Conservation (phyloP, 1,140 invertebrate species). For the Diploscapter pachys region DNA sequence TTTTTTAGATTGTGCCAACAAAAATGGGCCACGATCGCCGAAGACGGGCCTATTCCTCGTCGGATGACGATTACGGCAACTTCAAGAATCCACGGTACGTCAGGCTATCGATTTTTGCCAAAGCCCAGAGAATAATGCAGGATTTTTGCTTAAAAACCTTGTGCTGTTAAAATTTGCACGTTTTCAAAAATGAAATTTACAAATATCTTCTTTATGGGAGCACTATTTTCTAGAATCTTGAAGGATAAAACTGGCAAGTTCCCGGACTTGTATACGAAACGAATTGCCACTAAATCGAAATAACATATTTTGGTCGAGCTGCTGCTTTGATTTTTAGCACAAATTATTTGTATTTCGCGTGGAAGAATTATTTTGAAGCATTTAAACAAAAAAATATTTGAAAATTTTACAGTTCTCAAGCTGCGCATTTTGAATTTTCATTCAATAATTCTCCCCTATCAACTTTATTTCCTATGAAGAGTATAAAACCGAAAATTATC, state of each 20-base stretch:
- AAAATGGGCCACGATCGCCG: constrained; percentile 13
- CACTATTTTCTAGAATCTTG: background rate
- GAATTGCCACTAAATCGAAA: background rate
- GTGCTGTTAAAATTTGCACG: background rate
- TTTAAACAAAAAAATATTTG: too few relatives aligned
- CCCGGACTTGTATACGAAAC: constrained; percentile 5
- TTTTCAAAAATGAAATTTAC: background rate
- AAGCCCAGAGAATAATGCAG: too few relatives aligned
- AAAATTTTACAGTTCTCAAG: too few relatives aligned
- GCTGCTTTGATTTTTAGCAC: constrained; percentile 4
- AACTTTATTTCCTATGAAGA: too few relatives aligned
- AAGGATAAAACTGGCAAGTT: background rate
- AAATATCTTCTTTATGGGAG: background rate
- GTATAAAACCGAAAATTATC: too few relatives aligned
- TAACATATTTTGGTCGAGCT: background rate
- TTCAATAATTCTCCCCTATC: too few relatives aligned
- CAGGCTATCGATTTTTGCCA: too few relatives aligned
- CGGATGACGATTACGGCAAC: background rate
- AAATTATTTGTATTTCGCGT: background rate
- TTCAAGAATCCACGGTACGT: constrained; percentile 6
- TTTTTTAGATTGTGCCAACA: too few relatives aligned
- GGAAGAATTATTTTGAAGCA: background rate
- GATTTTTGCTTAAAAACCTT: too few relatives aligned
- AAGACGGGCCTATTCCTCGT: background rate
- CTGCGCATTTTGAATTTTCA: too few relatives aligned